Conservation (phyloP, 2,888 invertebrate species). For the Cephus spinipes region DNA sequence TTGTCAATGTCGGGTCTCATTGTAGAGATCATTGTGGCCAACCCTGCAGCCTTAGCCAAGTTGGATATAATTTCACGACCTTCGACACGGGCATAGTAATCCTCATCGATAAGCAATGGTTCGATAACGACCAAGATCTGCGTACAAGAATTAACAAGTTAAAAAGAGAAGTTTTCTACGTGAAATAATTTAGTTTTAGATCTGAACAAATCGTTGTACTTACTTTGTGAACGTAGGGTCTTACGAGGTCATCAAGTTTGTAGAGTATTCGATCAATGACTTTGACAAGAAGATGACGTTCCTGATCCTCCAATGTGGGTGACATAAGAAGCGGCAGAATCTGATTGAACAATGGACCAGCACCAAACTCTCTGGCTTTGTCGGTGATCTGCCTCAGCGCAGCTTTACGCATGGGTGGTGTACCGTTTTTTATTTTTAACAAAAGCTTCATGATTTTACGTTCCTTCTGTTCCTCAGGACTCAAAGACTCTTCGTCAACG, state of each 20-base stretch:
- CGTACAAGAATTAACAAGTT: slow-evolving; percentile 24
- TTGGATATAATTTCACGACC: slow-evolving; percentile 99
- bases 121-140: slow-evolving; percentile 98
- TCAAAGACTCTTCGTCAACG: slow-evolving; percentile 95
- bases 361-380: slow-evolving; percentile 98
- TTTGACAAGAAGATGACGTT: slow-evolving; percentile 97
- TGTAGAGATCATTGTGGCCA: slow-evolving; percentile 99
- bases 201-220: slow-evolving; percentile 21
- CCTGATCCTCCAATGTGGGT: slow-evolving; percentile 98
- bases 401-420: slow-evolving; percentile 99
- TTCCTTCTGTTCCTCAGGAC: slow-evolving; percentile 98
- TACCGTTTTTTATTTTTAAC: slow-evolving; percentile 99
- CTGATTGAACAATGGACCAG: slow-evolving; percentile 98
- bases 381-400: slow-evolving; percentile 98
- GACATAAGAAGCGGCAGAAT: slow-evolving; percentile 99
- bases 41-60: slow-evolving; percentile 97
- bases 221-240: slow-evolving; percentile 98
- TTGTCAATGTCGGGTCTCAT: slow-evolving; percentile 99
- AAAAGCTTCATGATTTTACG: slow-evolving; percentile 99
- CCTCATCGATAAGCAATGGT: slow-evolving; percentile 98
- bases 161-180: background rate
- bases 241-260: slow-evolving; percentile 97
- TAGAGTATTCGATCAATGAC: slow-evolving; percentile 98
- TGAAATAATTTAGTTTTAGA: slow-evolving; percentile 4
- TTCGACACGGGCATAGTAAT: slow-evolving; percentile 99